Percentiles rank a stretch among this genome's conserved stretches.
phyloP scores from a whole-genome alignment of 2,113 vertebrate species.

The Eretmochelys imbricata region DNA sequence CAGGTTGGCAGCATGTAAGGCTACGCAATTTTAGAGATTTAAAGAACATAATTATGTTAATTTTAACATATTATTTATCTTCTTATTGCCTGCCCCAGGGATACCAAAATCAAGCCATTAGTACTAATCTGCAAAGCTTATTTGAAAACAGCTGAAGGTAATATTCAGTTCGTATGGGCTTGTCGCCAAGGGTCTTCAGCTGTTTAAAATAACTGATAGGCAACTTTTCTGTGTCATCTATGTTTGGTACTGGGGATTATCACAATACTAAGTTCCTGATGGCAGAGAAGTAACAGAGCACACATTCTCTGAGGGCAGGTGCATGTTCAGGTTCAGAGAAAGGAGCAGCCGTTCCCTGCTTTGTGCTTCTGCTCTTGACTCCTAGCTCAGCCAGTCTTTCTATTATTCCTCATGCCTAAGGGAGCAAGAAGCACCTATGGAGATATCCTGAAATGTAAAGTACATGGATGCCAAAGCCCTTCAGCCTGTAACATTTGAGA shows the following conservation, averaged over 20 bases:
- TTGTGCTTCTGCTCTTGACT: background rate
- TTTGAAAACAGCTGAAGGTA: conserved; percentile 29
- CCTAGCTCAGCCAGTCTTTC: background rate
- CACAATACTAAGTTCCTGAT: rapidly evolving
- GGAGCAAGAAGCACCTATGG: background rate
- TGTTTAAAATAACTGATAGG: background rate
- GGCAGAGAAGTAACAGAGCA: background rate
- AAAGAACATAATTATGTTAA: conserved; percentile 2
- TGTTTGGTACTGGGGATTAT: background rate
- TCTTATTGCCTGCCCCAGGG: background rate
- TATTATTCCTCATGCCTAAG: background rate
- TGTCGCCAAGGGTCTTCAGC: background rate
- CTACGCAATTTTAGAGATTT: background rate
- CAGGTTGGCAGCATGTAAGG: background rate
- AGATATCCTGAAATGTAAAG: background rate
- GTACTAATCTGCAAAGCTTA: conserved; percentile 22
- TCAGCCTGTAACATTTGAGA: conserved; percentile 30
- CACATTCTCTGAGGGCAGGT: rapidly evolving
- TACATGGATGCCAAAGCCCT: background rate
- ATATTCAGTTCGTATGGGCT: background rate
- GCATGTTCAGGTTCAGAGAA: background rate
- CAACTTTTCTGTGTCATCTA: background rate
- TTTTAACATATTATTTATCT: background rate
- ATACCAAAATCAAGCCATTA: background rate
- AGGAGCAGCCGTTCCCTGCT: background rate